Evolutionary conservation across 1,140 invertebrate genomes (phyloP), one percentile per base, ranked within the genome.

Genomic region (Zaprionus capensis): DNA sequence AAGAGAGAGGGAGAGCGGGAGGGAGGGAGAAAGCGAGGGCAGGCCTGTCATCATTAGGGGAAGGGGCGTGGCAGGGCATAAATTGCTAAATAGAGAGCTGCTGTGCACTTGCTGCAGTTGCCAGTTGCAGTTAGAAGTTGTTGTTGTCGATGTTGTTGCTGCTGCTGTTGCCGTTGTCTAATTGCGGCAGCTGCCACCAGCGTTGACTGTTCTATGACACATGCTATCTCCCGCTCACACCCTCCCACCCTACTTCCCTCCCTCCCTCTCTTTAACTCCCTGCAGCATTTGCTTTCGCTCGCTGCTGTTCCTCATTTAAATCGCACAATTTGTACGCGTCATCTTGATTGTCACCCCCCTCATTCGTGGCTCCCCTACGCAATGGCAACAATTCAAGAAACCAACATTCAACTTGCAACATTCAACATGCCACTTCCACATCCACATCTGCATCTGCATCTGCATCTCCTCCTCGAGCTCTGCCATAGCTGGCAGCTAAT

Each of bases 281-380:
- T 69, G 59, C 71, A 51, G 46, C 46, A 22, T 20, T 51, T 14
- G 46, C 46, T 51, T 22, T 51, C 6, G 17, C 20, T 51, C 53
- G 56, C 73, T 83, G 67, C 78, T 78, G 69, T 79, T 83, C 63
- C 75, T 78, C 85, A 90, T 85, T 84, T 90, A 69, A 88, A 78
- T 87, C 81, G 74, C 85, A 84, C 84, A 88, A 46, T 90, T 88
- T 84, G 83, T 87, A 75, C 64, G 73, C 81, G 80, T 88, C 83
- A 84, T 84, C 76, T 85, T 84, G 72, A 71, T 81, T 41, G 53
- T 81, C 51, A 24, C 49, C 58, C 22, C 34, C 64, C 28, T 20
- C 34, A 53, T 28, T 20, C 53, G 5, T 1, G 31, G 4, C 55
- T 38, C 15, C 49, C 12, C 20, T 31, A 22, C 31, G 46, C 46